phyloP scores from a whole-genome alignment of 2,888 invertebrate genomes.

The Drepana falcataria region DNA sequence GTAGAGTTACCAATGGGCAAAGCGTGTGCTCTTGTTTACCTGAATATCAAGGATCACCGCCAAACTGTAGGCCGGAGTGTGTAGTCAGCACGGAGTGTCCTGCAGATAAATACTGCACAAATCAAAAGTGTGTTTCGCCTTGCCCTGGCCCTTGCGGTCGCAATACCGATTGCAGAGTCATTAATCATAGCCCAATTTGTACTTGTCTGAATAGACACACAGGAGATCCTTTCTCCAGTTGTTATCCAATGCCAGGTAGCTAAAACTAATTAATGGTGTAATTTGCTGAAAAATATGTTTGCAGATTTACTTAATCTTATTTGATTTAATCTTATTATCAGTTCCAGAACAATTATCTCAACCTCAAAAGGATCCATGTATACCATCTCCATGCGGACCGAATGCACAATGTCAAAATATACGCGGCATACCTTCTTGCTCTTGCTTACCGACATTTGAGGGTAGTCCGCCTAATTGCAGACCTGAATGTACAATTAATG shows the following conservation, averaged over 20 bases:
- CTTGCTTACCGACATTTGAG: slow-evolving; percentile 80
- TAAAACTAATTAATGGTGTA: too few species aligned
- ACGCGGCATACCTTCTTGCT: slow-evolving; percentile 78
- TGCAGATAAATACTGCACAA: slow-evolving; percentile 81
- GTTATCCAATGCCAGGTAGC: slow-evolving; percentile 71
- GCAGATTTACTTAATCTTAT: background rate
- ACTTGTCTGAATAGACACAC: slow-evolving; percentile 80
- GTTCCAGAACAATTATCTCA: slow-evolving; percentile 42
- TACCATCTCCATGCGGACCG: slow-evolving; percentile 83
- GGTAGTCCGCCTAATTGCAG: slow-evolving; percentile 84
- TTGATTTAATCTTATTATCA: slow-evolving; percentile 25
- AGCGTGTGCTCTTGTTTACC: slow-evolving; percentile 85
- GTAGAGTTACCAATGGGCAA: slow-evolving; percentile 76
- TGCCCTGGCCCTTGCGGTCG: slow-evolving; percentile 85
- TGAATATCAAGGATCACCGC: slow-evolving; percentile 82
- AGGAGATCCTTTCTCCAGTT: slow-evolving; percentile 83
- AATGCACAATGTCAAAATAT: slow-evolving; percentile 80
- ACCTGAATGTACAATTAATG: slow-evolving; percentile 82
- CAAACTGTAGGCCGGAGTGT: slow-evolving; percentile 86
- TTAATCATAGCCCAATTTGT: slow-evolving; percentile 85
- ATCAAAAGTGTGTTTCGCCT: slow-evolving; percentile 84
- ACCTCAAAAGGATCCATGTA: slow-evolving; percentile 77
- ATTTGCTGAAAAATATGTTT: too few species aligned
- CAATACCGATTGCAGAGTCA: slow-evolving; percentile 83
- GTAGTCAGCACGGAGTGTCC: slow-evolving; percentile 84